phyloP scores from a whole-genome alignment of 2,797 vertebrate genomes.

The Phrynocephalus guinanensis region DNA sequence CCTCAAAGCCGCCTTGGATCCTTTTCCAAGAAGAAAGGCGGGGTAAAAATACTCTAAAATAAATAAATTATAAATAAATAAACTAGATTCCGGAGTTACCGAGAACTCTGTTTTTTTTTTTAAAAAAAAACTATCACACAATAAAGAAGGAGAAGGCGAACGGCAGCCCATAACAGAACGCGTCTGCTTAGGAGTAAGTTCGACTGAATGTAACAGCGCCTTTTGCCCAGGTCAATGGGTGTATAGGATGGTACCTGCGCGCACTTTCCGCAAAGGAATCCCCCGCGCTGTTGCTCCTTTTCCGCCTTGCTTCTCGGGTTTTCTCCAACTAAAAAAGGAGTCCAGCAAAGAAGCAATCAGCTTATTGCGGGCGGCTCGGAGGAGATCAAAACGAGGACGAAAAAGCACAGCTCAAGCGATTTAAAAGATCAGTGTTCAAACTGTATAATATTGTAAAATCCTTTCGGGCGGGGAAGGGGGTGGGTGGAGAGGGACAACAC shows the following conservation, averaged over 20 bases:
- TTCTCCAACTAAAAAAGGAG: constrained; percentile 15
- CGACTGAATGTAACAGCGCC: too few species aligned
- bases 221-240: not conserved
- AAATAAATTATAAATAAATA: too few species aligned
- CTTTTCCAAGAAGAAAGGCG: too few species aligned
- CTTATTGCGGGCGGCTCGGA: constrained; percentile 63
- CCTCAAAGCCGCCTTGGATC: too few species aligned
- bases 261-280: not conserved
- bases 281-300: not conserved
- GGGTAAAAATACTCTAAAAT: too few species aligned
- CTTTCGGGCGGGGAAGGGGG: constrained; percentile 51
- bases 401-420: constrained; percentile 77
- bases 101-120: too few species aligned
- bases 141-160: too few species aligned
- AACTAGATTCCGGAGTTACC: too few species aligned
- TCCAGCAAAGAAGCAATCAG: constrained; percentile 57
- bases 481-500: too few species aligned
- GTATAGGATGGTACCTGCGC: not conserved
- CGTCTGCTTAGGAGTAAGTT: too few species aligned
- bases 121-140: too few species aligned
- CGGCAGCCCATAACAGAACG: too few species aligned
- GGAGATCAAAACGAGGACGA: constrained; percentile 63
- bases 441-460: constrained; percentile 73
- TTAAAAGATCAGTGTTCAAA: constrained; percentile 79
- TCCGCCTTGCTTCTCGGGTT: not conserved